Evolutionary conservation across 2,888 invertebrate species (phyloP), one percentile per base, ranked within the genome.

Genomic region (Hirtodrosophila alboralis): DNA sequence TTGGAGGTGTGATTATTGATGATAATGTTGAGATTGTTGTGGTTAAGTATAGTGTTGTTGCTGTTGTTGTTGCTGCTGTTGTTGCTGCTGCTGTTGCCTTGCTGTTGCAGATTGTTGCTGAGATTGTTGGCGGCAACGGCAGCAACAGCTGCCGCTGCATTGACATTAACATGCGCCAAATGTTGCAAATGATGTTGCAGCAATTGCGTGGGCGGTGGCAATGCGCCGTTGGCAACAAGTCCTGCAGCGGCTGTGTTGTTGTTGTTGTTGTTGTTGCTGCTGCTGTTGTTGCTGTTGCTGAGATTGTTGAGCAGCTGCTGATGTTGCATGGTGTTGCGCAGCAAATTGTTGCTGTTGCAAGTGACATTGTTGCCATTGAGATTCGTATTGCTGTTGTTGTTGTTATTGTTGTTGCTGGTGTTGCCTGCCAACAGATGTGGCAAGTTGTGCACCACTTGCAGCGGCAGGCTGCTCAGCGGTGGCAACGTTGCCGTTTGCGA

Each of bases 161-260:
- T 84, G 44, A 81, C 86, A 71, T 89, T 89, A 21, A 89, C 90
- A 81, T 89, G 89, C n/a, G 87, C 89, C 66, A 90, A 80, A 75
- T 90, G 90, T 63, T 90, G 90, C 80, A 90, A 76, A 57, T 90
- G 90, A 86, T 90, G 90, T 73, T 90, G 90, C 76, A 90, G 70
- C 76, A 90, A 57, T 63, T 90, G 90, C 62, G 89, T 90, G 64
- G 89, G 88, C 45, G 90, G 89, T 26, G 90, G 89, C 76, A 90
- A 54, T 6, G 56, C 30, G 5, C 70, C 71, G 44, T 77, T 81
- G 14, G 58, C 68, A 40, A 64, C 77, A 61, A 54, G 69, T 40
- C 64, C 28, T 13, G 21, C 28, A 37, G 60, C 75, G 83, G 48
- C 70, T 63, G 57, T 57, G 60, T 23, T 83, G 65, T 18, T 57